phyloP scores from a whole-genome alignment of 1,140 invertebrate species.

The Musca vetustissima region DNA sequence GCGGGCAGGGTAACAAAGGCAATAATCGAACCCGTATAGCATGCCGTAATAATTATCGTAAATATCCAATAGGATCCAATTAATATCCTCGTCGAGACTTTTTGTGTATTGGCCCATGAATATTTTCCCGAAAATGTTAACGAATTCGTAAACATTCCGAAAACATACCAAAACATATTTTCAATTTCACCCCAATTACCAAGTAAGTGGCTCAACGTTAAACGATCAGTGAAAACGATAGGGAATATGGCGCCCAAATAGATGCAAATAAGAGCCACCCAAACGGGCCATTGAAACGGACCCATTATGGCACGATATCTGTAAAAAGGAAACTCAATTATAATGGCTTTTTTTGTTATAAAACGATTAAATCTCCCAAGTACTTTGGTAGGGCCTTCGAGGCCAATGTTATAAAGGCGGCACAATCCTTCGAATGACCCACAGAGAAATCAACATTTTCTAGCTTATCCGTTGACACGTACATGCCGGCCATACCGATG shows the following conservation, averaged over 20 bases:
- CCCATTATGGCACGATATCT: slow-evolving; percentile 80
- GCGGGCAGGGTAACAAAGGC: slow-evolving; percentile 75
- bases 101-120: slow-evolving; percentile 69
- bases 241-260: slow-evolving; percentile 74
- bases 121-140: slow-evolving; percentile 70
- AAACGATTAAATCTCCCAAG: neutral
- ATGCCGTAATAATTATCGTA: slow-evolving; percentile 76
- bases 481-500: slow-evolving; percentile 69
- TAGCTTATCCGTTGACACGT: slow-evolving; percentile 62
- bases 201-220: slow-evolving; percentile 64
- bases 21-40: slow-evolving; percentile 77
- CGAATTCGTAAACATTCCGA: slow-evolving; percentile 78
- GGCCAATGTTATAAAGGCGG: slow-evolving; percentile 70
- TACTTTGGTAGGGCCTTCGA: slow-evolving; percentile 74
- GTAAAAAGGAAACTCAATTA: slow-evolving; percentile 31
- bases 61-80: slow-evolving; percentile 79
- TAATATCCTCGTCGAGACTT: slow-evolving; percentile 66
- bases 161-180: slow-evolving; percentile 80
- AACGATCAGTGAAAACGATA: slow-evolving; percentile 68
- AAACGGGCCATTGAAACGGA: slow-evolving; percentile 75
- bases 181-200: slow-evolving; percentile 68
- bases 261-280: slow-evolving; percentile 67
- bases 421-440: slow-evolving; percentile 70
- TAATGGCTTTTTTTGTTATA: neutral
- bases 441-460: slow-evolving; percentile 61